Evolutionary conservation across 1,140 invertebrate genomes (phyloP), one percentile per base, ranked within the genome.

Genomic region (Drosophila arizonae): DNA sequence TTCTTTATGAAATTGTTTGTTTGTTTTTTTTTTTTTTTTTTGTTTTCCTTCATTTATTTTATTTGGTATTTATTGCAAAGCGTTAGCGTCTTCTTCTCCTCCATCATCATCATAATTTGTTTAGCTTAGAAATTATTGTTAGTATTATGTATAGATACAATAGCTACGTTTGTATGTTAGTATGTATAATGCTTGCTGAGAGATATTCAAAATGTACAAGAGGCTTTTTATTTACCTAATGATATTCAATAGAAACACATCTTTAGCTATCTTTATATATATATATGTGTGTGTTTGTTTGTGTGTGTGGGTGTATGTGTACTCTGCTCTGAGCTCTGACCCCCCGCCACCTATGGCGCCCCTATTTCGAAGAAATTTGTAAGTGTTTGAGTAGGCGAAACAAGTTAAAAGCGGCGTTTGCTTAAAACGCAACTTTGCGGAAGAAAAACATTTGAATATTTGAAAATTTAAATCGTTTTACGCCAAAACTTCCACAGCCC

Each of bases 201-300:
- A 62, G 33, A 62, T 62, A 78, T 72, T 72, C 41, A 72, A 76
- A 78, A 78, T 78, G 57, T 78, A 78, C 76, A 78, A 78, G 76
- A 77, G 60, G 56, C 28, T 65, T 73, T 45, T 73, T 45, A 54
- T 65, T 73, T 45, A 54, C 39, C 55, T 64, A 64, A 65, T 67
- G 64, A 73, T 75, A 70, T 77, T 46, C 46, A 61, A 68, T 61
- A 66, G 61, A 75, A 71, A 75, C 66, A 71, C 46, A 28, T 66
- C 33, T 24, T 41, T 41, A 26, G 52, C 33, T 51, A 15, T 52
- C 30, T 13, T 39, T 36, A 11, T 24, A 13, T 56, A 39, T 39
- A 13, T 55, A 21, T 17, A 21, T 11, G 15, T 46, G 6, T 46
- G 43, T 6, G 15, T 60, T 21, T 68, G 15, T 52, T 17, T 57